Evolutionary conservation across 2,113 vertebrate species (phyloP).

Genomic region (Nothocercus nigrocapillus): DNA sequence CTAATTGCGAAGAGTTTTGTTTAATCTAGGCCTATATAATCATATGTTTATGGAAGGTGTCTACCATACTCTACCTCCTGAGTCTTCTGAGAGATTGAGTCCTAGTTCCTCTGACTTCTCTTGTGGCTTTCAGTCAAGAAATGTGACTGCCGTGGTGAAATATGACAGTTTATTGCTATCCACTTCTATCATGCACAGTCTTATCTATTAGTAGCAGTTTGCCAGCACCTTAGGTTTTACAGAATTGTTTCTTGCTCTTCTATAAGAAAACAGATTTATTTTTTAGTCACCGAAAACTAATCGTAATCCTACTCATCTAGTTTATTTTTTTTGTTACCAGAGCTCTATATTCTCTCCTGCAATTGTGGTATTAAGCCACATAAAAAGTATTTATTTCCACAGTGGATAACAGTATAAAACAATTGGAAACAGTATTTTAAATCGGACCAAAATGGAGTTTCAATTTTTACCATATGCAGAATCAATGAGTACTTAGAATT

Average conservation of each 20-base stretch:
- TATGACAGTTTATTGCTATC: background rate
- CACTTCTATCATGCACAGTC: background rate
- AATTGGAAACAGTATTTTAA: background rate
- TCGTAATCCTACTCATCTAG: background rate
- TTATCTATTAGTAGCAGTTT: background rate
- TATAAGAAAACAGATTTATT: background rate
- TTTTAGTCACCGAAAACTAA: background rate
- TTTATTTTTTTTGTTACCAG: background rate
- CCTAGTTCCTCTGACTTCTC: background rate
- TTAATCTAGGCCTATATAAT: background rate
- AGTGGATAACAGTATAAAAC: background rate
- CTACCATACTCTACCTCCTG: background rate
- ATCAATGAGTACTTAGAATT: background rate
- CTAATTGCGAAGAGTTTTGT: background rate
- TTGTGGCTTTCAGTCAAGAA: background rate
- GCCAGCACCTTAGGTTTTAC: background rate
- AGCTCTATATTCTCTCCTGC: background rate
- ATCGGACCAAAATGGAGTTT: background rate
- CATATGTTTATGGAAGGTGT: background rate
- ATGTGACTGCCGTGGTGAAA: background rate
- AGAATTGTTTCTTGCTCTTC: background rate
- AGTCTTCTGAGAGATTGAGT: background rate
- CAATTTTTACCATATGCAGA: background rate
- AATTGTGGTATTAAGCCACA: background rate
- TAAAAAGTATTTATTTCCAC: background rate